phyloP scores from a whole-genome alignment of 1,140 invertebrate genomes.

The Platyscapa corneri region DNA sequence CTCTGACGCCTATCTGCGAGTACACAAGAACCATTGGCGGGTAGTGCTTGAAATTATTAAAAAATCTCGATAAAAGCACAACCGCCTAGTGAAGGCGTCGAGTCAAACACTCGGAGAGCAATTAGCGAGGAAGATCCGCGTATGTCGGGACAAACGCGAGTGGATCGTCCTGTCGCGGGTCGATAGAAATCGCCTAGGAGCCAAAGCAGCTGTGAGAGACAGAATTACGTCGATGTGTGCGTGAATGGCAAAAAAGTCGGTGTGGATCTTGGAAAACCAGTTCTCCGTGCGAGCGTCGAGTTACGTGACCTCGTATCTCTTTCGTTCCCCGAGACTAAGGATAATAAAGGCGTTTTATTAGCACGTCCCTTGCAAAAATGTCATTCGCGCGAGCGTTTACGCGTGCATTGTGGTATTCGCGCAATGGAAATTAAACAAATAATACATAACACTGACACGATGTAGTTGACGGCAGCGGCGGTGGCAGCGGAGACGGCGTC shows the following conservation, averaged over 20 bases:
- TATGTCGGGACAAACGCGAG: too few relatives aligned
- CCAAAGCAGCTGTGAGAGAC: neutral
- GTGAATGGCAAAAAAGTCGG: neutral
- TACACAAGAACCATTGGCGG: neutral
- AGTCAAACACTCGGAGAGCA: neutral
- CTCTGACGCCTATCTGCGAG: neutral
- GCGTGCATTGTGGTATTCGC: too few relatives aligned
- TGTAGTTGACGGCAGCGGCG: constrained; percentile 38
- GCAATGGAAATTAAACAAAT: constrained; percentile 15
- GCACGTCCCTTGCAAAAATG: constrained; percentile 15
- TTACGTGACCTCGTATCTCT: constrained; percentile 42
- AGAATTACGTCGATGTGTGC: neutral
- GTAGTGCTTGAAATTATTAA: too few relatives aligned
- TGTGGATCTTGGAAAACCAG: constrained; percentile 34
- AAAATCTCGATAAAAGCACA: neutral
- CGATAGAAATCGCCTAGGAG: constrained; percentile 21
- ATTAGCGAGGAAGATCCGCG: neutral
- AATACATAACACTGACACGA: too few relatives aligned
- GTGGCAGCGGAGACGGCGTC: neutral
- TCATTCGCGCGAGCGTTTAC: neutral
- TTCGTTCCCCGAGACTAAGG: neutral
- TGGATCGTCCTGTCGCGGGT: neutral
- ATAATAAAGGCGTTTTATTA: constrained; percentile 40
- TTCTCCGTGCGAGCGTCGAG: neutral
- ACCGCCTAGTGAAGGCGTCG: neutral